phyloP scores from a whole-genome alignment of 1,140 invertebrate genomes.

The Monochamus saltuarius region DNA sequence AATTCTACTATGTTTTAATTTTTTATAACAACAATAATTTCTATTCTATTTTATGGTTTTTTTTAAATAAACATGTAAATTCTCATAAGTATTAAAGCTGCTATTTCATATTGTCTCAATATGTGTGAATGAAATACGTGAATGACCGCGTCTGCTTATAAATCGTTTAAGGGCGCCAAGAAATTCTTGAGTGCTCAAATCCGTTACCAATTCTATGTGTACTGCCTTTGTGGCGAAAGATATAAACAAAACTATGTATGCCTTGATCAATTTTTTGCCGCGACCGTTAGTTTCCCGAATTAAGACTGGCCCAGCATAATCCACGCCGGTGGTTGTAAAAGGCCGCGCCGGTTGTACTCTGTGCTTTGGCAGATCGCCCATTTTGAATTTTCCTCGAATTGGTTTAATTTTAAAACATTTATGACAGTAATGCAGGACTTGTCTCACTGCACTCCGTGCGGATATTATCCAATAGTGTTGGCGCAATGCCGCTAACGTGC shows the following conservation, averaged over 20 bases:
- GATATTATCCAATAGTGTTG: slow-evolving; percentile 24
- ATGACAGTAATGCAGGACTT: slow-evolving; percentile 17
- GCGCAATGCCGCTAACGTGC: slow-evolving; percentile 18
- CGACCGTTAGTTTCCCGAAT: slow-evolving; percentile 10
- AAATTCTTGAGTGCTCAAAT: slow-evolving; percentile 30
- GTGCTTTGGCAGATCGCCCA: slow-evolving; percentile 45
- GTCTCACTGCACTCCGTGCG: slow-evolving; percentile 17
- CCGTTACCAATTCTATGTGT: slow-evolving; percentile 37
- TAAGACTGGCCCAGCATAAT: slow-evolving; percentile 46
- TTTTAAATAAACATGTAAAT: no score
- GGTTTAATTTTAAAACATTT: no score
- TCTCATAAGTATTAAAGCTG: no score
- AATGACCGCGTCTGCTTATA: slow-evolving; percentile 32
- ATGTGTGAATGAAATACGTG: no score
- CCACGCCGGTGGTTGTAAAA: slow-evolving; percentile 40
- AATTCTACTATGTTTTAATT: no score
- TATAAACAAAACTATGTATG: slow-evolving; percentile 49
- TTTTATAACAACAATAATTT: no score
- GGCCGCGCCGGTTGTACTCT: slow-evolving; percentile 35
- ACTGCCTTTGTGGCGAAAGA: slow-evolving; percentile 42
- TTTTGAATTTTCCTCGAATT: slow-evolving; percentile 30
- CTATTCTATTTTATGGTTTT: no score
- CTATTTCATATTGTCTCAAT: no score
- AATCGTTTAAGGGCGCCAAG: slow-evolving; percentile 45
- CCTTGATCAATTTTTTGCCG: no score